These are phyloP conservation scores for Geophilus truncorum DNA, from an alignment of 2,888 invertebrate genomes.

Conservation along the genomic window DNA sequence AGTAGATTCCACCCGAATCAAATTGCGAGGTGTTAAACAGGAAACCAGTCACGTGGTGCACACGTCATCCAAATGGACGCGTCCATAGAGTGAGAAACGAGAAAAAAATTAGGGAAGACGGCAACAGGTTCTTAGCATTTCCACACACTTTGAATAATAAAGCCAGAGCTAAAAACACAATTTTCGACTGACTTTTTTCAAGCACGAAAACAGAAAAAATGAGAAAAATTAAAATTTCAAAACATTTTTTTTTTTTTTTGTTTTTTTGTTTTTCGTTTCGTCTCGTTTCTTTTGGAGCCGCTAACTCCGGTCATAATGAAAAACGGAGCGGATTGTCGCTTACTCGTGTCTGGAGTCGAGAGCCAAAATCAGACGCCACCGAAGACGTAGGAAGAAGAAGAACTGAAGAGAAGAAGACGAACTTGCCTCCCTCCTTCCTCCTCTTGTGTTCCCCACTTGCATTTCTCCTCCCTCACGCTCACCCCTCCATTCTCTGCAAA, in stretches of 20 bases:
- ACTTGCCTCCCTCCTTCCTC: neutral
- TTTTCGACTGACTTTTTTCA: too few relatives aligned
- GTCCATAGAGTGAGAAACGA: neutral
- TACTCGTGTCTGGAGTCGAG: neutral
- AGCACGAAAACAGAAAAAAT: neutral
- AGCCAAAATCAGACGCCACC: neutral
- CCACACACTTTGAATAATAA: neutral
- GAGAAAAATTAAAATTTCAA: too few relatives aligned
- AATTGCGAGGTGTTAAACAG: slow-evolving; percentile 16
- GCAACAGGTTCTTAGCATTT: neutral
- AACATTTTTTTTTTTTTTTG: too few relatives aligned
- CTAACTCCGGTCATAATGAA: neutral
- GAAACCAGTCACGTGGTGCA: neutral
- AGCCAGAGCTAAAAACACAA: too few relatives aligned
- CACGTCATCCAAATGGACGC: slow-evolving; percentile 1
- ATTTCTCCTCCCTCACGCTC: neutral
- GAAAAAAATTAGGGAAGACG: neutral
- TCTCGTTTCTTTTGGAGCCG: too few relatives aligned
- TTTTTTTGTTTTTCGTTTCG: too few relatives aligned
- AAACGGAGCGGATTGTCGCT: neutral
- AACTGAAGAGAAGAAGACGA: too few relatives aligned
- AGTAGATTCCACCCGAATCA: neutral
- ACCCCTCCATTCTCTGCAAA: neutral
- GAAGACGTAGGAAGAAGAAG: neutral
- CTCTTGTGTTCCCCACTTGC: neutral